Evolutionary conservation across 2,113 vertebrate species (phyloP), one percentile per base, ranked within the genome.

Genomic region (Pelodiscus sinensis): DNA sequence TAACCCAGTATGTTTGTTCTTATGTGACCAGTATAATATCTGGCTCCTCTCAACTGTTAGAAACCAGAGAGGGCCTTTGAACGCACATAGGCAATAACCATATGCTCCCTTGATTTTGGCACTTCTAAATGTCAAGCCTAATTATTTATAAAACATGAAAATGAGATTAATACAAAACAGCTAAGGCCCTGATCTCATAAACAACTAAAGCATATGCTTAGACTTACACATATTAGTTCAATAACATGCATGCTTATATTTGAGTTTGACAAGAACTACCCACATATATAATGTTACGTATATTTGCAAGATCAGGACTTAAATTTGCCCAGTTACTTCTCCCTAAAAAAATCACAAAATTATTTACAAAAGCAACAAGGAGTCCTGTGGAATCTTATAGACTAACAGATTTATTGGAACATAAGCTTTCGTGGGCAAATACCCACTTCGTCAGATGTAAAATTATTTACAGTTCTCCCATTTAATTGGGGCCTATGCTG

Each of bases 221-320:
- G 0, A 2, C 0, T 3, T 1, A 4, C 21, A 82, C 8, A 0
- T 0, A 5, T 24, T 35, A 24, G 2, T 55, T 31, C 78, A 1
- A 65, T 0, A 11, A 60, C 15, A 1, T 65, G 27, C 3, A 54
- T 5, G 10, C 52, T 55, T 71, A 35, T 31, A 71, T 71, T 35
- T 71, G 31, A 31, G 2, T 19, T 19, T 57, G 21, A 57, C 56
- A 57, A 57, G 55, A 19, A 19, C 55, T 55, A 55, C 16, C 16
- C 18, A 55, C 55, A 57, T 57, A 19, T 19, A 57, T 57, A 57
- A 57, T 8, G 8, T 57, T 57, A 57, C 19, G n/a, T 15, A 31
- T 31, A 6, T 68, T 68, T 68, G 31, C 15, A 68, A 14, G 56
- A 57, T 38, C 35, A 18, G 8, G 68, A 21, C 68, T 73, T 60